These are phyloP conservation scores for Lepilemur septentrionalis DNA, from an alignment of 2,797 vertebrate species.

Conservation along the genomic window DNA sequence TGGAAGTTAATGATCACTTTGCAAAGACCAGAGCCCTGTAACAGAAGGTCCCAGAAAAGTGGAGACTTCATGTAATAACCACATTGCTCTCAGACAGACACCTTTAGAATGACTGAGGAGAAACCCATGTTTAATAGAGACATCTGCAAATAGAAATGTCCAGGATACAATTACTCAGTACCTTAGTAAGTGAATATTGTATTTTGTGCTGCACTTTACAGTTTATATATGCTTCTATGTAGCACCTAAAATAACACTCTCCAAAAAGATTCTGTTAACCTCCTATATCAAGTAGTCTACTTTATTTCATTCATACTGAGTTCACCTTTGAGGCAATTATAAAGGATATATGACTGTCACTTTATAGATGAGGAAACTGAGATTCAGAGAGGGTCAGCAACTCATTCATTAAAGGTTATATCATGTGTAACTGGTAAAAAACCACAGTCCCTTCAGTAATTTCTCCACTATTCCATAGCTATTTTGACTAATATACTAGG, in stretches of 20 bases:
- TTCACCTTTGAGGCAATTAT: neutral
- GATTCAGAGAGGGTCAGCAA: neutral
- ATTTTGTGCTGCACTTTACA: neutral
- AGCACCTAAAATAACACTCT: slow-evolving; percentile 25
- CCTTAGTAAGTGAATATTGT: slow-evolving; percentile 44
- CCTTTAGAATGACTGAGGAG: slow-evolving; percentile 23
- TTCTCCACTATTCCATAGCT: neutral
- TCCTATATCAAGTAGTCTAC: neutral
- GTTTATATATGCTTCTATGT: neutral
- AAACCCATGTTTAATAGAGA: slow-evolving; percentile 14
- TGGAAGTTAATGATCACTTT: slow-evolving; percentile 75
- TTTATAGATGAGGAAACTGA: slow-evolving; percentile 43
- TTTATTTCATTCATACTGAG: slow-evolving; percentile 30
- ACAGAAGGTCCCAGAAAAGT: slow-evolving; percentile 63
- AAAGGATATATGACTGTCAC: neutral
- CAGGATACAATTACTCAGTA: slow-evolving; percentile 37
- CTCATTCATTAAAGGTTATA: neutral
- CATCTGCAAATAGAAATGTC: neutral
- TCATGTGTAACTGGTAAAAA: neutral
- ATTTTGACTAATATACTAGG: neutral
- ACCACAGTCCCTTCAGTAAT: neutral
- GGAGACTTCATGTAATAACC: slow-evolving; percentile 51
- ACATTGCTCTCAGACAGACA: slow-evolving; percentile 48
- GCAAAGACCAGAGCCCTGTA: slow-evolving; percentile 69
- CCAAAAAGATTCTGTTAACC: neutral